phyloP scores from a whole-genome alignment of 1,140 invertebrate species.

The Aradophagus sp. region DNA sequence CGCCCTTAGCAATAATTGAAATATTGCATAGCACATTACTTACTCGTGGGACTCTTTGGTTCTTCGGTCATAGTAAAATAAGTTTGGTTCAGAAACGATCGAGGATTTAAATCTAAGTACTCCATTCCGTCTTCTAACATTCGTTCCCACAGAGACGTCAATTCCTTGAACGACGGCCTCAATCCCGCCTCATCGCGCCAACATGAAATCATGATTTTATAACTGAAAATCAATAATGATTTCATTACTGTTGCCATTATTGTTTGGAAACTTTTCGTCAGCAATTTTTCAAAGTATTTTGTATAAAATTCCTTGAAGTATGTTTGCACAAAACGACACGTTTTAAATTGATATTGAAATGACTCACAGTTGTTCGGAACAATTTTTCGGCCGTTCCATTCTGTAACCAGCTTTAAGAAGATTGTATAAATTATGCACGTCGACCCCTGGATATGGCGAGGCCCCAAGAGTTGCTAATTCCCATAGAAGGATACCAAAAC shows the following conservation, averaged over 20 bases:
- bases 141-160: conserved; percentile 79
- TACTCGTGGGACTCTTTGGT: conserved; percentile 62
- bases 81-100: conserved; percentile 78
- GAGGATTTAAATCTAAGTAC: conserved; percentile 80
- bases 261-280: conserved; percentile 2
- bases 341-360: background rate
- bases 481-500: conserved; percentile 91
- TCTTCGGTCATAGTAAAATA: conserved; percentile 74
- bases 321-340: too few relatives aligned
- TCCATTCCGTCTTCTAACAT: conserved; percentile 83
- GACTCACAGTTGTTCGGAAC: conserved; percentile 85
- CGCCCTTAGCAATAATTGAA: too few relatives aligned
- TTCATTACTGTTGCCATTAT: background rate
- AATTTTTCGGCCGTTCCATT: conserved; percentile 89
- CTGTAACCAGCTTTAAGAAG: conserved; percentile 85
- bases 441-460: conserved; percentile 86
- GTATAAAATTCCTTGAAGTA: too few relatives aligned
- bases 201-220: conserved; percentile 86
- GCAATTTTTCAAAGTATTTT: too few relatives aligned
- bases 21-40: too few relatives aligned
- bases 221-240: conserved; percentile 73
- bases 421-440: conserved; percentile 85
- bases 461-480: conserved; percentile 90
- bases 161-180: conserved; percentile 84
- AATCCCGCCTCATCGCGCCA: conserved; percentile 85